phyloP scores from a whole-genome alignment of 2,797 vertebrate species.

The Chelidonichthys spinosus region DNA sequence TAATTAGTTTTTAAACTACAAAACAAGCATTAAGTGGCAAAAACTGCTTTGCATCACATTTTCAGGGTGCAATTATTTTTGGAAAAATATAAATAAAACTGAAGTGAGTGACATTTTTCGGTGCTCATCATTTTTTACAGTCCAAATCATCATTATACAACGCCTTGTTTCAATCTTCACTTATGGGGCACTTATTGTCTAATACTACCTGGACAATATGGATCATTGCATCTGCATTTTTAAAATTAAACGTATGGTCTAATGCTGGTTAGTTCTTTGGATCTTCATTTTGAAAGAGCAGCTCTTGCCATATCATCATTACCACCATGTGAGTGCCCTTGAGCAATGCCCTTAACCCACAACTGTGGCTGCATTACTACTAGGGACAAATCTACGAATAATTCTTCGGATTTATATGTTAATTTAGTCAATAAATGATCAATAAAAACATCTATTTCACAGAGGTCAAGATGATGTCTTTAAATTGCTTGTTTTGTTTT shows the following conservation, averaged over 20 bases:
- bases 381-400: too few relatives aligned
- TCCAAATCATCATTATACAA: background rate
- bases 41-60: constrained; percentile 17
- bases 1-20: constrained; percentile 34
- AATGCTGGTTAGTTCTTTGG: too few relatives aligned
- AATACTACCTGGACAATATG: background rate
- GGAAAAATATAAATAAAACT: constrained; percentile 10
- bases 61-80: constrained; percentile 13
- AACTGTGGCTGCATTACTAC: background rate
- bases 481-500: background rate
- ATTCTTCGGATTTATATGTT: too few relatives aligned
- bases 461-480: background rate
- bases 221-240: too few relatives aligned
- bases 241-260: too few relatives aligned
- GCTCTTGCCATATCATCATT: too few relatives aligned
- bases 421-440: too few relatives aligned
- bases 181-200: background rate
- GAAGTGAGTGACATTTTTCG: too few relatives aligned
- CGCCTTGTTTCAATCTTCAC: background rate
- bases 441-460: background rate
- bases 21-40: constrained; percentile 13
- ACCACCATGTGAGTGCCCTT: too few relatives aligned
- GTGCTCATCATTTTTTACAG: background rate
- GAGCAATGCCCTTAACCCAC: background rate
- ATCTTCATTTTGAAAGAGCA: too few relatives aligned